phyloP scores from a whole-genome alignment of 2,888 invertebrate genomes.

The Danaus chrysippus region DNA sequence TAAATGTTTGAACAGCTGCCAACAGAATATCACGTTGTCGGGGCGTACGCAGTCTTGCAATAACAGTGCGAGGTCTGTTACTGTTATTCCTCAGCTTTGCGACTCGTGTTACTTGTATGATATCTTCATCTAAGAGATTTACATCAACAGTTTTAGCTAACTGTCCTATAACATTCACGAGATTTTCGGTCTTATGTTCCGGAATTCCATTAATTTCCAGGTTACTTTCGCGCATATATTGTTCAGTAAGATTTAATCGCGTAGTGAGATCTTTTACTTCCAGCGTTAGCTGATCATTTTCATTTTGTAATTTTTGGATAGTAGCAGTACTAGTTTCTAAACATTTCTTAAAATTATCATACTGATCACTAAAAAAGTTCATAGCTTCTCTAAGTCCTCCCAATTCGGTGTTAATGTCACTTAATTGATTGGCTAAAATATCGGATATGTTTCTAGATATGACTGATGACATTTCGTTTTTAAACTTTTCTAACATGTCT shows the following conservation, averaged over 20 bases:
- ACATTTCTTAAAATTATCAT: constrained; percentile 11
- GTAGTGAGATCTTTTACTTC: constrained; percentile 5
- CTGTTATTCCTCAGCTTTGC: constrained; percentile 25
- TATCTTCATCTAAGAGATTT: constrained; percentile 11
- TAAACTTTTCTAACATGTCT: constrained; percentile 9
- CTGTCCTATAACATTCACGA: background rate
- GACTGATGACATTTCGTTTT: constrained; percentile 10
- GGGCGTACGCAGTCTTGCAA: constrained; percentile 26
- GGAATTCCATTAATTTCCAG: too few species aligned
- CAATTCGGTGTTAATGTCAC: constrained; percentile 9
- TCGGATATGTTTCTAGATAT: constrained; percentile 11
- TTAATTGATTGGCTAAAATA: constrained; percentile 6
- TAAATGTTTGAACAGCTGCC: constrained; percentile 22
- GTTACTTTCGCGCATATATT: too few species aligned
- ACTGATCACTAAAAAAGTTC: constrained; percentile 13
- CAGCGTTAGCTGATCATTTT: constrained; percentile 2
- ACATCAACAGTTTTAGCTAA: background rate
- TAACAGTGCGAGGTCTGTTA: constrained; percentile 24
- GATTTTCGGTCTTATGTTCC: background rate
- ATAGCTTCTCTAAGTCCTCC: constrained; percentile 12
- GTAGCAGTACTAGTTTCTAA: constrained; percentile 2
- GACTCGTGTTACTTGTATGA: constrained; percentile 26
- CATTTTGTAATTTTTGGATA: constrained; percentile 4
- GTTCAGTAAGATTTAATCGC: constrained; percentile 2
- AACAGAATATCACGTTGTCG: constrained; percentile 23